Evolutionary conservation across 2,113 vertebrate genomes (phyloP).

Genomic region (Typhlomys cinereus): DNA sequence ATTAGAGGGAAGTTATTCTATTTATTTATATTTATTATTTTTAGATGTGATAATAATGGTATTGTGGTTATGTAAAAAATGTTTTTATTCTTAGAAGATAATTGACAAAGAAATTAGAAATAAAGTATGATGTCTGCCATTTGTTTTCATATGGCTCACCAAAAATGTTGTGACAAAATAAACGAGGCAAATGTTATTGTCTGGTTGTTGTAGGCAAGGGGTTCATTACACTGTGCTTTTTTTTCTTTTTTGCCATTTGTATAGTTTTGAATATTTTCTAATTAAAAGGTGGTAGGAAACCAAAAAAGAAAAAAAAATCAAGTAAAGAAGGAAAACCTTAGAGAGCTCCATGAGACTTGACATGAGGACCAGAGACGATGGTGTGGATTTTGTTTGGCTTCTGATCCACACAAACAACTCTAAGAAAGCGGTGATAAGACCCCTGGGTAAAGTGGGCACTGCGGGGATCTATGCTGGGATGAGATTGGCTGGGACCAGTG

Average conservation of each 20-base stretch:
- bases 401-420: not conserved
- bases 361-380: not conserved
- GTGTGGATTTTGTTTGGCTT: not conserved
- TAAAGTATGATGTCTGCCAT: not conserved
- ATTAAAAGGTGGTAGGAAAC: not conserved
- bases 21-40: not conserved
- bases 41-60: not conserved
- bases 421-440: not conserved
- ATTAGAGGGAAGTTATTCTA: not conserved
- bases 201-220: not conserved
- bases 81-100: constrained; percentile 14
- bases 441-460: not conserved
- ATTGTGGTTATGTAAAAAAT: not conserved
- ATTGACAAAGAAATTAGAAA: constrained; percentile 28
- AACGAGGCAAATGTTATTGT: not conserved
- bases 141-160: constrained; percentile 34
- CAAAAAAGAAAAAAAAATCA: constrained; percentile 21
- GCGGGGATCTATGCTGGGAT: not conserved
- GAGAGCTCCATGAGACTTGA: no score
- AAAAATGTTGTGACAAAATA: constrained; percentile 2
- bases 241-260: constrained; percentile 2
- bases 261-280: constrained; percentile 26
- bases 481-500: no score
- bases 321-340: not conserved
- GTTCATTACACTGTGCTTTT: not conserved